Evolutionary conservation across 2,113 vertebrate genomes (phyloP).

Genomic region (Litocranius walleri): DNA sequence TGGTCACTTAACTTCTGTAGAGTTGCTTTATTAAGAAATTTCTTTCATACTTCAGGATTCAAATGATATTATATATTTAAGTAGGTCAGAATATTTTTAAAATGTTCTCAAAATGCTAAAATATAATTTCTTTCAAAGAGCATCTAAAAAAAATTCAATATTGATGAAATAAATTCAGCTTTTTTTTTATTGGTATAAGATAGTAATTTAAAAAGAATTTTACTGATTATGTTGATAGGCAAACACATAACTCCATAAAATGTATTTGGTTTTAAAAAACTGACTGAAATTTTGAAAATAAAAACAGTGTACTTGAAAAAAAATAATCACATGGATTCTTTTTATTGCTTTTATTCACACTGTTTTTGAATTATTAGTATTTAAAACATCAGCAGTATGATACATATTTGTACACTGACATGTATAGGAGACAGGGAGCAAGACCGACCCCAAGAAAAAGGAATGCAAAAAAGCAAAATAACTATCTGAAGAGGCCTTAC

Average conservation of each 20-base stretch:
- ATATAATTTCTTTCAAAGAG: neutral
- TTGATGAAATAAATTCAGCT: neutral
- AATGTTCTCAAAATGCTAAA: neutral
- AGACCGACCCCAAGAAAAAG: too few relatives aligned
- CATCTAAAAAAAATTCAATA: neutral
- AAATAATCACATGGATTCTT: too few relatives aligned
- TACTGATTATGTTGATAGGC: neutral
- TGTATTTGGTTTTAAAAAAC: neutral
- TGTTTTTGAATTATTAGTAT: too few relatives aligned
- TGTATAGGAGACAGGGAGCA: too few relatives aligned
- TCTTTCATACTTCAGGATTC: neutral
- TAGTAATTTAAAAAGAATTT: neutral
- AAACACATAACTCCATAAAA: neutral
- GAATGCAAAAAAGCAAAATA: too few relatives aligned
- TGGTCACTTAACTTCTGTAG: neutral
- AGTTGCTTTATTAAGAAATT: neutral
- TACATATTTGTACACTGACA: too few relatives aligned
- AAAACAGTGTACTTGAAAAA: neutral
- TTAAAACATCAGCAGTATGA: too few relatives aligned
- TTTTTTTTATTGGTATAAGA: neutral
- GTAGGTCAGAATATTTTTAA: neutral
- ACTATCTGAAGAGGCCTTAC: too few relatives aligned
- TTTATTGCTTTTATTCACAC: too few relatives aligned
- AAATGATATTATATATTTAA: neutral
- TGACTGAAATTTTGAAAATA: neutral